These are phyloP conservation scores for Mycetomoellerius zeteki DNA, from an alignment of 1,140 invertebrate species.

Conservation along the genomic window DNA sequence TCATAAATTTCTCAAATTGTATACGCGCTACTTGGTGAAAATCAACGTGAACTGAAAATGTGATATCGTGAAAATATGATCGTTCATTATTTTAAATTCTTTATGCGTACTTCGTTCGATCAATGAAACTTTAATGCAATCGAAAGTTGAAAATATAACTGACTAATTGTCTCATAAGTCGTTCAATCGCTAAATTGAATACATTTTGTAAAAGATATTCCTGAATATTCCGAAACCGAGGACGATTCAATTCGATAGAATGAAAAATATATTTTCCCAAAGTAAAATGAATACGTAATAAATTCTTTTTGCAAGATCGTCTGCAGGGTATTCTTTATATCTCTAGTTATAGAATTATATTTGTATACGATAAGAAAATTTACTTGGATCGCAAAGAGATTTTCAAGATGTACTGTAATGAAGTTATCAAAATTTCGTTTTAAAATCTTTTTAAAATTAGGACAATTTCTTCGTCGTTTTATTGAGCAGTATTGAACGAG, in stretches of 20 bases:
- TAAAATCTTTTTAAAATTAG: background rate
- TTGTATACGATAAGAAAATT: background rate
- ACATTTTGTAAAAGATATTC: background rate
- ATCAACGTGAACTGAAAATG: background rate
- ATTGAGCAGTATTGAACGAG: background rate
- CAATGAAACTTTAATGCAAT: slow-evolving; percentile 7
- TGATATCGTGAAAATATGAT: too few species aligned
- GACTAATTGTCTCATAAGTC: background rate
- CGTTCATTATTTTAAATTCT: background rate
- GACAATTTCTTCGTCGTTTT: background rate
- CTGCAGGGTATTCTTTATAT: background rate
- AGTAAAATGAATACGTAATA: slow-evolving; percentile 18
- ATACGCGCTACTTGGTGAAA: too few species aligned
- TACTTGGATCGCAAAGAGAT: background rate
- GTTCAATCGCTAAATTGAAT: background rate
- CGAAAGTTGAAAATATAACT: slow-evolving; percentile 5
- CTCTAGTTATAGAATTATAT: background rate
- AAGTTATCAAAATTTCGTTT: background rate
- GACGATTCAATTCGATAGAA: background rate
- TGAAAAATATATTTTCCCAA: background rate
- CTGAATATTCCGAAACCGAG: background rate
- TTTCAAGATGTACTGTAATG: background rate
- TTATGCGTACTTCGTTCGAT: background rate
- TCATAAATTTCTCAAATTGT: slow-evolving; percentile 13
- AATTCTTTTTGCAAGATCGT: background rate